Evolutionary conservation across 2,797 vertebrate genomes (phyloP), one percentile per base, ranked within the genome.

Genomic region (Platyrinchus mystaceus): DNA sequence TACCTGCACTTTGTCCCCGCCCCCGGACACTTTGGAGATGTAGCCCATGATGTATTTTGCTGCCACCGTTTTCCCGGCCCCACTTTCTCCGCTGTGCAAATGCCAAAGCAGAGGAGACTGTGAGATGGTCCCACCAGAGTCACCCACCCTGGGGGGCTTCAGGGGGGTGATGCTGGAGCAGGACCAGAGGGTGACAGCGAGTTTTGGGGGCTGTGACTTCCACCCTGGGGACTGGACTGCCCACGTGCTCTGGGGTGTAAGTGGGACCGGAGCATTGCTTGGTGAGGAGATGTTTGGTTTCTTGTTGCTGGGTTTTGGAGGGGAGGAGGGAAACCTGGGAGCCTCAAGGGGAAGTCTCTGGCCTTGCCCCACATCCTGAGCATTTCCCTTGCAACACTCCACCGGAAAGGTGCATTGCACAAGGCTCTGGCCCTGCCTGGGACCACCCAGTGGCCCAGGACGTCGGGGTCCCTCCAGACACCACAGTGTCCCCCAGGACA

Each of bases 41-140:
- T 99, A 99, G 66, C 99, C 98, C 99, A 99, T 99, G 96, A 99
- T 99, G 96, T 99, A 99, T 95, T 99, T 99, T 4, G 99, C 99
- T 24, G 99, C 99, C 83, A 99, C 99, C 0, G 99, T 99, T 97
- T 99, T 99, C 43, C 99, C 99, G 4, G 99, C 99, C 4, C 99
- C 99, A 2, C 99, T 99, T 95, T 99, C 99, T 50, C 99, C 99
- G 0, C 99, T 99, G 93, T 27, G 49, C 55, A 89, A 67, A 89
- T 0, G 28, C 8, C 75, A 70, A 83, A 91, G n/a, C 24, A 80
- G 46, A 79, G 30, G 36, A 64, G 63, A 46, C 20, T 0, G 10
- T 75, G 67, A 91, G 49, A 49, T 0, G 3, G 44, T 5, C 77
- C 30, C 14, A 3, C 7, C 32, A 12, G 75, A 34, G 49, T 10